These are phyloP conservation scores for Drosophila barbarae DNA, from an alignment of 2,888 invertebrate genomes.

Conservation along the genomic window DNA sequence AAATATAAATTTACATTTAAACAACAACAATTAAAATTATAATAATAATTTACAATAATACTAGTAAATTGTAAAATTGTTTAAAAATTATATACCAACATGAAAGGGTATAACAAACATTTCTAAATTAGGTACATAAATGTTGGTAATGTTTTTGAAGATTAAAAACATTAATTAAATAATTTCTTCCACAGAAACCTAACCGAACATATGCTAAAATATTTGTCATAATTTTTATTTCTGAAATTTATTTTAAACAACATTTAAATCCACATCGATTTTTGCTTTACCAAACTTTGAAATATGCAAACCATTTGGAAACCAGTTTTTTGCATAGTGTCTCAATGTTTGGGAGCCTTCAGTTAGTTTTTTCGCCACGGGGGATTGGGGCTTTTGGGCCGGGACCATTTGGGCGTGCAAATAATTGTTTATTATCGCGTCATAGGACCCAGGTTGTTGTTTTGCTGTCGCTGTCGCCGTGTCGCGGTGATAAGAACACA, in stretches of 20 bases:
- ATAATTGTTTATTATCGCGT: conserved; percentile 60
- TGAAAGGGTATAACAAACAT: too few species aligned
- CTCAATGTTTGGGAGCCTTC: conserved; percentile 6
- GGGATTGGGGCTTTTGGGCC: conserved; percentile 6
- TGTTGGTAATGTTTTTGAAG: too few species aligned
- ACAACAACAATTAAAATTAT: too few species aligned
- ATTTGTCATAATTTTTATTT: background rate
- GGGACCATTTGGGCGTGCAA: conserved; percentile 49
- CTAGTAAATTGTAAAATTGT: too few species aligned
- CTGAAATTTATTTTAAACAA: background rate
- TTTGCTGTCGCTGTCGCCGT: conserved; percentile 27
- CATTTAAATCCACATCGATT: background rate
- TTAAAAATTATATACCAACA: too few species aligned
- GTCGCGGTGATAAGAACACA: conserved; percentile 28
- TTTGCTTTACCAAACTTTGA: background rate
- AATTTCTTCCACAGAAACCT: too few species aligned
- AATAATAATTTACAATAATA: background rate
- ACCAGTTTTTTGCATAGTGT: background rate
- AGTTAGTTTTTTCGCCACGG: conserved; percentile 8
- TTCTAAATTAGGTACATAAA: too few species aligned
- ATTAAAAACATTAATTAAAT: too few species aligned
- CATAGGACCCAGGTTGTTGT: conserved; percentile 36
- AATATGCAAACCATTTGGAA: too few species aligned
- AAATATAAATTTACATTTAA: background rate
- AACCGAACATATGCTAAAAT: too few species aligned